Evolutionary conservation across 2,113 vertebrate genomes (phyloP), one percentile per base, ranked within the genome.

Genomic region (Gobiocypris rarus): DNA sequence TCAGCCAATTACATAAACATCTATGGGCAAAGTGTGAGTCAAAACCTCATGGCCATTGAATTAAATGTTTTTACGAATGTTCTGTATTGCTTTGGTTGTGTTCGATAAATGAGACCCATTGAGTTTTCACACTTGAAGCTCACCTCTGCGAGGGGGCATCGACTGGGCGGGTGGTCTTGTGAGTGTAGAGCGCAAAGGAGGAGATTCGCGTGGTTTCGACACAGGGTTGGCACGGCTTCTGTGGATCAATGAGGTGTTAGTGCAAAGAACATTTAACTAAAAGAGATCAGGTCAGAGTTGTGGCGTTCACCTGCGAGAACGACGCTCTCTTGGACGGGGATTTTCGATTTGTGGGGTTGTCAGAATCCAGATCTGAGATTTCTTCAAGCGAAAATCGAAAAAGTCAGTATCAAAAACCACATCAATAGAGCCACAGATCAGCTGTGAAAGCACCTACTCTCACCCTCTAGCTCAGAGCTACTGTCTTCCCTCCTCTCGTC

Each of bases 381-480:
- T 98, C 98, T 99, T 34, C 4, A 22, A 10, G 58, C 24, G 41
- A 19, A 82, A 74, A 19, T 52, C 9, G 1, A 45, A 48, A n/a
- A 8, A 13, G 26, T 48, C 24, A 52, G 1, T 8, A 75, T 75
- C 24, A 52, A 24, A 71, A 45, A 24, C 24, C 59, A 61, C 1
- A 2, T 61, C 28, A 28, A 26, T 14, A 61, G 59, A 6, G 24
- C 3, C 26, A 17, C 26, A 41, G 31, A 69, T 52, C 50, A 59
- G 6, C 22, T 67, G 28, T 56, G 10, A 41, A 78, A 59, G 43
- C 28, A 9, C n/a, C 19, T 26, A 19, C 1, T 19, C 94, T 95
- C 90, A 99, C 98, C 97, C 0, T 98, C 97, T 87, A 97, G 88
- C 2, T 75, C 91, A 0, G 98, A 98, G 93, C 96, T 97, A 88